A percentile compares a stretch with the other conserved stretches of the same genome.
These are phyloP conservation scores for Heliconius aoede DNA, from an alignment of 2,888 invertebrate genomes.

Conservation along the genomic window DNA sequence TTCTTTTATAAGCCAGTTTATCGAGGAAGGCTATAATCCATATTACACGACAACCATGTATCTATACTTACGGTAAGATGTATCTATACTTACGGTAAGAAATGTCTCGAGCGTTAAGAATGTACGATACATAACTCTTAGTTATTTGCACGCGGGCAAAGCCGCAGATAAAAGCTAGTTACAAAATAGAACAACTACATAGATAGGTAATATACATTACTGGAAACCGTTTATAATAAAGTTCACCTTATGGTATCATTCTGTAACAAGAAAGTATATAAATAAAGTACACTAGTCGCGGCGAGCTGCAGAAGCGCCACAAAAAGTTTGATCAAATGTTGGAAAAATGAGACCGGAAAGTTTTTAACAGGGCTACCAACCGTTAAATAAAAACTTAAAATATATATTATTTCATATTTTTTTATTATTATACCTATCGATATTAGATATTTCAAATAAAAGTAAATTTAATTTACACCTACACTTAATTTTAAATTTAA, in stretches of 20 bases:
- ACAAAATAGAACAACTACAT: neutral
- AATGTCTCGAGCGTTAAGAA: no score
- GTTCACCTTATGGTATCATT: neutral
- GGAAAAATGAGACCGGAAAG: conserved; percentile 25
- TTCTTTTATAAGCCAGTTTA: no score
- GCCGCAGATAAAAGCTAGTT: neutral
- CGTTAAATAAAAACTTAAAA: neutral
- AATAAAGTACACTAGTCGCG: conserved; percentile 7
- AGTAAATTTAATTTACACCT: neutral
- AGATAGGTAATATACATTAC: neutral
- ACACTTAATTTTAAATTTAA: neutral
- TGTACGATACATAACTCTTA: no score
- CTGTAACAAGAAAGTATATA: conserved; percentile 1
- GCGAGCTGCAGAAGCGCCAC: conserved; percentile 27
- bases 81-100: no score
- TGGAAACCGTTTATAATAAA: conserved; percentile 1
- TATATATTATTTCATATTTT: neutral
- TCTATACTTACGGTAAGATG: no score
- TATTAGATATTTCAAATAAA: neutral
- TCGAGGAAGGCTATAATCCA: no score
- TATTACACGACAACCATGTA: no score
- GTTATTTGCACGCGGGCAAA: no score
- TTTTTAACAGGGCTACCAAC: conserved; percentile 24
- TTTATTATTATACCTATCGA: neutral
- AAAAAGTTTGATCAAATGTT: conserved; percentile 31